Percentiles rank a stretch among this genome's conserved stretches.
Evolutionary conservation across 2,113 vertebrate genomes (phyloP).

Genomic region (Tapirus terrestris): DNA sequence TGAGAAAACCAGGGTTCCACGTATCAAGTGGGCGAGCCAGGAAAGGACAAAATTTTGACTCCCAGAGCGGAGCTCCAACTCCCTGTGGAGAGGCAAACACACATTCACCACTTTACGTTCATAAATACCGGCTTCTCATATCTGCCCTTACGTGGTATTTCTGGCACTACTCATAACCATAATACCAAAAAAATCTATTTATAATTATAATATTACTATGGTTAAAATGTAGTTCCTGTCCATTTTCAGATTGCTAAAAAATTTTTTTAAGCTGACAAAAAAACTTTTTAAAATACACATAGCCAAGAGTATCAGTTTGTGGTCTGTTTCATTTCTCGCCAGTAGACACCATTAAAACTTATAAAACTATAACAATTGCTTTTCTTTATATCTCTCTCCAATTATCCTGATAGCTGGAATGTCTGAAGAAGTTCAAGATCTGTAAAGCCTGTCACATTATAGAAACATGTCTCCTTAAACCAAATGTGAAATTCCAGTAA

Average conservation of each 20-base stretch:
- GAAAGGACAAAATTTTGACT: background rate
- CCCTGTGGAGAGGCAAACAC: background rate
- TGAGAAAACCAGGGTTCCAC: background rate
- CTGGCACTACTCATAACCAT: background rate
- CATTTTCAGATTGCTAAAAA: conserved; percentile 69
- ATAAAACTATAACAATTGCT: conserved; percentile 87
- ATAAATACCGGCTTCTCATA: background rate
- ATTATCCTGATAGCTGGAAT: conserved; percentile 90
- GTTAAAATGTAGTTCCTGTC: conserved; percentile 66
- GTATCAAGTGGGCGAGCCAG: background rate
- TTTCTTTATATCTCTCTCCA: conserved; percentile 86
- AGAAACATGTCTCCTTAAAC: conserved; percentile 97
- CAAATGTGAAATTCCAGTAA: conserved; percentile 97
- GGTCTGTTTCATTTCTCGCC: conserved; percentile 84
- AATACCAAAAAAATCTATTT: conserved; percentile 35
- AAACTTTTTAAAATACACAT: conserved; percentile 79
- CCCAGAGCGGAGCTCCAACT: background rate
- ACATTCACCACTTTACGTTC: background rate
- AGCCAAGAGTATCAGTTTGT: conserved; percentile 83
- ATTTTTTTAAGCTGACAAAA: conserved; percentile 51
- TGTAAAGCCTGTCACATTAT: conserved; percentile 94
- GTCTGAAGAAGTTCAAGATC: conserved; percentile 92
- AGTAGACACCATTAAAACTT: conserved; percentile 85
- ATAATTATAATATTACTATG: conserved; percentile 68
- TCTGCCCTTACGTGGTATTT: background rate